Evolutionary conservation across 2,797 vertebrate species (phyloP).

Genomic region (Percopsis omiscomaycus): DNA sequence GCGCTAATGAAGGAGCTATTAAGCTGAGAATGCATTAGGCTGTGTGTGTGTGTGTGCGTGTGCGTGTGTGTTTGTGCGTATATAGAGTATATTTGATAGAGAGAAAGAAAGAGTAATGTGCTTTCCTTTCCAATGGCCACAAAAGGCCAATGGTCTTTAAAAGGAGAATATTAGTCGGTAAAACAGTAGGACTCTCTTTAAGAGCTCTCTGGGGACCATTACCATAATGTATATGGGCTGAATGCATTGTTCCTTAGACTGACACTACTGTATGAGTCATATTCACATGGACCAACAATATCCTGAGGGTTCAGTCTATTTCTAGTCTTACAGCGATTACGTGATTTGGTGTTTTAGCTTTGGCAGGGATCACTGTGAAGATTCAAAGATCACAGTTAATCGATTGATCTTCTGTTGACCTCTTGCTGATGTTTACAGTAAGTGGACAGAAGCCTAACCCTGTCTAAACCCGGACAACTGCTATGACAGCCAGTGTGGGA

Average conservation of each 20-base stretch:
- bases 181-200: slow-evolving; percentile 15
- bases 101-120: slow-evolving; percentile 12
- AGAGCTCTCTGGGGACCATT: slow-evolving; percentile 37
- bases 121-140: slow-evolving; percentile 27
- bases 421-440: no score
- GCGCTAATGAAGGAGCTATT: slow-evolving; percentile 71
- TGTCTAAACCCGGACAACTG: no score
- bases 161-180: slow-evolving; percentile 36
- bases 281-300: slow-evolving; percentile 44
- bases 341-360: slow-evolving; percentile 51
- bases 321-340: slow-evolving; percentile 51
- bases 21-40: slow-evolving; percentile 59
- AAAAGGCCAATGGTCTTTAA: slow-evolving; percentile 37
- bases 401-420: no score
- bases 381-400: no score
- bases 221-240: slow-evolving; percentile 37
- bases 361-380: neutral
- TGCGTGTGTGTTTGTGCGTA: slow-evolving; percentile 12
- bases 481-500: no score
- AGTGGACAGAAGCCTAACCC: no score
- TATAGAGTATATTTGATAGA: slow-evolving; percentile 1
- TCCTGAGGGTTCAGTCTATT: slow-evolving; percentile 52
- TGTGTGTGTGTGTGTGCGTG: slow-evolving; percentile 27
- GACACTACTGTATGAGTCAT: slow-evolving; percentile 43
- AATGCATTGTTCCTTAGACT: slow-evolving; percentile 38